Evolutionary conservation across 2,888 invertebrate genomes (phyloP).

Genomic region (Nephrocerus scutellatus): DNA sequence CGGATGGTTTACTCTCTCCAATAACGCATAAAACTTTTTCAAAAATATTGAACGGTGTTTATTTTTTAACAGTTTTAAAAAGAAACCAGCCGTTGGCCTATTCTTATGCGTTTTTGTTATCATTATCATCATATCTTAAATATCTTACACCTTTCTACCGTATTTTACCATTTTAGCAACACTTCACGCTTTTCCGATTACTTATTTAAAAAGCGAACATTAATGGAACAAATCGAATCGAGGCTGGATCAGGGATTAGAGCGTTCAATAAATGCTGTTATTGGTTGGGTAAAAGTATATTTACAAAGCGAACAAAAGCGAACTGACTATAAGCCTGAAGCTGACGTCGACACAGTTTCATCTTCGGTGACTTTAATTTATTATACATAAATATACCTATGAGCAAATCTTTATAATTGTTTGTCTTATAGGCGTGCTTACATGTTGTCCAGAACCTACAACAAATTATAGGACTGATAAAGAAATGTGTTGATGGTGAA

Average conservation of each 20-base stretch:
- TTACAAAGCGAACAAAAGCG: conserved; percentile 91
- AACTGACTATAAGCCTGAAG: conserved; percentile 85
- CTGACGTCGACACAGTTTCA: conserved; percentile 76
- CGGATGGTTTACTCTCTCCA: too few species aligned
- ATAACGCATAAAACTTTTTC: too few species aligned
- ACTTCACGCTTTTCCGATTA: conserved; percentile 85
- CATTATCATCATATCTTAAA: too few species aligned
- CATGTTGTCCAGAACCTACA: conserved; percentile 79
- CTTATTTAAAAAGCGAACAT: conserved; percentile 73
- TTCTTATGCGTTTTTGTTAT: too few species aligned
- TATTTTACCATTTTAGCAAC: conserved; percentile 54
- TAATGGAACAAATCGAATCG: conserved; percentile 81
- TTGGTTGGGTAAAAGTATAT: conserved; percentile 85
- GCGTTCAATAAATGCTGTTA: conserved; percentile 76
- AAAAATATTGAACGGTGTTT: neutral
- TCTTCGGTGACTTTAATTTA: conserved; percentile 59
- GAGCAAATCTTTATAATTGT: conserved; percentile 9
- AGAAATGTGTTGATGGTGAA: conserved; percentile 81
- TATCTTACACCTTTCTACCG: too few species aligned
- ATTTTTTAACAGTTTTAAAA: neutral
- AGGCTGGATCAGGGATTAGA: conserved; percentile 87
- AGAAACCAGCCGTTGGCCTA: too few species aligned
- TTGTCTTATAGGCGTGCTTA: conserved; percentile 62
- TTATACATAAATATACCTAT: neutral
- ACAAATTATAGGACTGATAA: conserved; percentile 67